Evolutionary conservation across 1,140 invertebrate species (phyloP).

Genomic region (Drosophila lowei): DNA sequence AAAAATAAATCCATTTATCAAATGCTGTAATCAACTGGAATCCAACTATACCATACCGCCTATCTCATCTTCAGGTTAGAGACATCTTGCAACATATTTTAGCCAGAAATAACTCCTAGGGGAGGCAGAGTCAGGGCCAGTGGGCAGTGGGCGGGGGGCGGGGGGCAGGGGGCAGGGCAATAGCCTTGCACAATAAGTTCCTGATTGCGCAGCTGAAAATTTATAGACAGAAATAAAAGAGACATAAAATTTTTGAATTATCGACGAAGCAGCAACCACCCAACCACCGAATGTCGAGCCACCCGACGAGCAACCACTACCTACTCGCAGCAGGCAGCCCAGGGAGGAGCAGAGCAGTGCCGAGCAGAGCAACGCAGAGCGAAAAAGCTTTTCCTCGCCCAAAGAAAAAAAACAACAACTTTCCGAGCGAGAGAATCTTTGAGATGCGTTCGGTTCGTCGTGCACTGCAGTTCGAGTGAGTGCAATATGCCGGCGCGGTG

Average conservation of each 20-base stretch:
- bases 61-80: too few relatives aligned
- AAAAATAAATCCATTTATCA: too few relatives aligned
- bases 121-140: too few relatives aligned
- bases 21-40: too few relatives aligned
- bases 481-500: conserved; percentile 44
- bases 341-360: conserved; percentile 19
- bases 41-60: too few relatives aligned
- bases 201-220: conserved; percentile 60
- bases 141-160: too few relatives aligned
- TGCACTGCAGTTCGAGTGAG: conserved; percentile 42
- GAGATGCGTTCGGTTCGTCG: conserved; percentile 20
- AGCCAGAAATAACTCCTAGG: too few relatives aligned
- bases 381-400: conserved; percentile 35
- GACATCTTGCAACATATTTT: too few relatives aligned
- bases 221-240: conserved; percentile 12
- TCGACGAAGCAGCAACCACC: conserved; percentile 37
- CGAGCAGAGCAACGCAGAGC: conserved; percentile 1
- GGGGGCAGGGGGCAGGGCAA: neutral
- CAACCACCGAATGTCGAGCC: too few relatives aligned
- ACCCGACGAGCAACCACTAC: conserved; percentile 37
- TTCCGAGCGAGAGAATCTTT: conserved; percentile 51
- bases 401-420: conserved; percentile 25
- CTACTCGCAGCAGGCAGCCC: conserved; percentile 5
- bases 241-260: conserved; percentile 13
- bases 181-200: conserved; percentile 75